phyloP scores from a whole-genome alignment of 2,797 vertebrate genomes.

The Danio kyathit region DNA sequence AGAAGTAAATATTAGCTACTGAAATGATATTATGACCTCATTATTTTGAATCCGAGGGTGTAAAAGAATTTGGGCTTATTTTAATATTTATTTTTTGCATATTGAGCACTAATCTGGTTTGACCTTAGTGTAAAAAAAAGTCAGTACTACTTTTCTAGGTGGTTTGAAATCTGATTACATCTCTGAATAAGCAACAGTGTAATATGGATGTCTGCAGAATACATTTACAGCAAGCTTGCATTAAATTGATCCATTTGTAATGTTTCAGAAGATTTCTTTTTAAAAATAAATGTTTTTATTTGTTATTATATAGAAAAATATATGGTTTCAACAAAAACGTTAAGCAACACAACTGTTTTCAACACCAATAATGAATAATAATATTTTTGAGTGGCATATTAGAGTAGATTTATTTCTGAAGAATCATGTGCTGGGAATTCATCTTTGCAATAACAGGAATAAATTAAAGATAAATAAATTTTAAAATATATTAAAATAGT shows the following conservation, averaged over 20 bases:
- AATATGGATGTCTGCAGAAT: neutral
- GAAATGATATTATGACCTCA: slow-evolving; percentile 9
- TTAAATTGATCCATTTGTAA: neutral
- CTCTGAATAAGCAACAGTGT: too few relatives aligned
- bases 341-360: neutral
- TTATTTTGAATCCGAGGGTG: slow-evolving; percentile 11
- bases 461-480: neutral
- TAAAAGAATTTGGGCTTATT: neutral
- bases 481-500: neutral
- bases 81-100: neutral
- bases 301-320: too few relatives aligned
- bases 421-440: neutral
- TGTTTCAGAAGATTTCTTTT: neutral
- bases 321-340: neutral
- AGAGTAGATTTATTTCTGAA: neutral
- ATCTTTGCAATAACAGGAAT: neutral
- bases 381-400: neutral
- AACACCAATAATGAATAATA: neutral
- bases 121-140: slow-evolving; percentile 2
- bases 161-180: neutral
- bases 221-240: neutral
- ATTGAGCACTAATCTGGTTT: neutral
- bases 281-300: neutral
- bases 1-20: slow-evolving; percentile 10
- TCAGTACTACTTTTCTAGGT: neutral